Percentiles rank a stretch among this genome's conserved stretches.
Conservation (phyloP, 2,888 invertebrate species). For the Heteromurus nitidus region DNA sequence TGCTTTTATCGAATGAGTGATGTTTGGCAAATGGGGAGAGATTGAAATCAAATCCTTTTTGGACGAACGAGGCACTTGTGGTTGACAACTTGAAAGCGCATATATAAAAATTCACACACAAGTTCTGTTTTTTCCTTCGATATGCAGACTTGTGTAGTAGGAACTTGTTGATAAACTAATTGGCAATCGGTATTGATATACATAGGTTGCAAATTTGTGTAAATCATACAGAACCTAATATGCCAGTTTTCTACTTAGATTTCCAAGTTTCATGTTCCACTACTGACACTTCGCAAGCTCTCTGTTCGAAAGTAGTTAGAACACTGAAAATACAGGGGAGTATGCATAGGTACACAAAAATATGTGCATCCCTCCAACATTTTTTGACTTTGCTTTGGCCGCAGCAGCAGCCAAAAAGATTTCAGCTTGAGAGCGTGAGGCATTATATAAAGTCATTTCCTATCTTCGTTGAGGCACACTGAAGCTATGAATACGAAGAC, state of each 20-base stretch:
- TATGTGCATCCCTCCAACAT: not conserved
- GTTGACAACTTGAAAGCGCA: slow-evolving; percentile 18
- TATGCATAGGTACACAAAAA: not conserved
- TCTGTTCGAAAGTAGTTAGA: slow-evolving; percentile 10
- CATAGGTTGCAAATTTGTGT: no score
- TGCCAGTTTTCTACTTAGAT: no score
- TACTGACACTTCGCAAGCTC: not conserved
- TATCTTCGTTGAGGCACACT: not conserved
- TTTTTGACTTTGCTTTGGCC: slow-evolving; percentile 6
- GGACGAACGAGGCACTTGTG: slow-evolving; percentile 14
- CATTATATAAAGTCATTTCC: not conserved
- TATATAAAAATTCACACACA: not conserved
- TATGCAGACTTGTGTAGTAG: not conserved
- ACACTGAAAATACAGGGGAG: slow-evolving; percentile 19
- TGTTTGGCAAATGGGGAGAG: slow-evolving; percentile 10
- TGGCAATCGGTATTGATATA: no score
- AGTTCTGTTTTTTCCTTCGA: not conserved
- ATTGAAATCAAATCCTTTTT: slow-evolving; percentile 7
- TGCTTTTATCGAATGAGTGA: no score
- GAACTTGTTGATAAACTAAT: no score
- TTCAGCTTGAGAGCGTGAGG: slow-evolving; percentile 3
- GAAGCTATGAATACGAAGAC: not conserved
- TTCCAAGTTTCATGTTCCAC: no score
- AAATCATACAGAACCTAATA: no score
- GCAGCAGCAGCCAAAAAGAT: slow-evolving; percentile 1